Evolutionary conservation across 35 echinoderm and acorn worm species (phyloP).

Genomic region (Amphiura filiformis): DNA sequence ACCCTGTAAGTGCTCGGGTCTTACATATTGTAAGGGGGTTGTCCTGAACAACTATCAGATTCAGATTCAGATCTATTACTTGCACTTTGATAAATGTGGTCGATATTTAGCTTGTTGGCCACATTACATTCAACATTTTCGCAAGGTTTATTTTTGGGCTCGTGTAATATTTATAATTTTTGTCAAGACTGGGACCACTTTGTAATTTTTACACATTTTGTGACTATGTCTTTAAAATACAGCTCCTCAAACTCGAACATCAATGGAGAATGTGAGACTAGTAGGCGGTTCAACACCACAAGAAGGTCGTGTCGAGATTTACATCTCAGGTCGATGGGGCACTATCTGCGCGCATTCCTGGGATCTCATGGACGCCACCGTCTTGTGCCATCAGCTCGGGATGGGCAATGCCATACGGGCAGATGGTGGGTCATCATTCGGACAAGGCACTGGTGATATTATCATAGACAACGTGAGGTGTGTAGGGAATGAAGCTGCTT

Average conservation of each 20-base stretch:
- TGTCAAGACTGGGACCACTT: no score
- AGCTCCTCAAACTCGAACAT: no score
- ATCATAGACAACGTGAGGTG: constrained; percentile 27
- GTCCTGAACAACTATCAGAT: no score
- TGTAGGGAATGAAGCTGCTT: constrained; percentile 12
- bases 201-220: no score
- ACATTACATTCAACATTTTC: no score
- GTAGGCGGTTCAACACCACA: background rate
- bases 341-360: constrained; percentile 32
- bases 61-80: no score
- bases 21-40: no score
- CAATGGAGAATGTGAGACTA: background rate
- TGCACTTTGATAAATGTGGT: no score
- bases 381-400: constrained; percentile 38
- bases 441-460: constrained; percentile 16
- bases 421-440: background rate
- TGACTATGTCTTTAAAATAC: no score
- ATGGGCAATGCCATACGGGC: background rate
- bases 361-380: constrained; percentile 35
- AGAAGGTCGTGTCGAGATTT: constrained; percentile 25
- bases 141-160: no score
- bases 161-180: no score
- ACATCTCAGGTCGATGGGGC: constrained; percentile 10
- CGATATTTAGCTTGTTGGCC: no score
- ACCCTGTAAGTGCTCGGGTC: background rate